Base-by-base conservation (phyloP, 2,888 invertebrate genomes). In the Desoria tigrina region DNA sequence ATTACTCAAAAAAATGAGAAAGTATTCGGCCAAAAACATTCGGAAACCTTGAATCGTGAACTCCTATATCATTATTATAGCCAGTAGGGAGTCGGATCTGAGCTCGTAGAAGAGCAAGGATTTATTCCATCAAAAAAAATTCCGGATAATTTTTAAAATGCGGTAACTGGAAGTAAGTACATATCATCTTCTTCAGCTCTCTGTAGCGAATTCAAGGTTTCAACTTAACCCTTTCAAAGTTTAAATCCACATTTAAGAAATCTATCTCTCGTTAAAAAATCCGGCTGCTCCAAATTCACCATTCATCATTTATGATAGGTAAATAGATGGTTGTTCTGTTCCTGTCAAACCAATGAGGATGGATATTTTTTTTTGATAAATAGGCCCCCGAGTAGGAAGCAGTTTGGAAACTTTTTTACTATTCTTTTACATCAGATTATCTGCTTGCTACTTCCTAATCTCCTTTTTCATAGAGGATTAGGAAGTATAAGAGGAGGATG, bases 271-370 rank as follows among this genome's bases (percentile, higher is more conserved):
- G 23, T 26, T 23, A 26, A 26, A 16, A 23, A 23, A 18, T 51
- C 27, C 21, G 4, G 27, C 6, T 37, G 32, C 32, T 55, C 24
- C 18, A 55, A 39, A 37, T 57, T 58, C 63, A 18, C 39, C 57
- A 63, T 63, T 63, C 51, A 63, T 63, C 63, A 63, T 63, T 58
- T 45, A 42, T 49, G 56, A 56, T 50, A 58, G 63, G 55, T 63
- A 63, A 57, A 57, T 24, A 57, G 23, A 57, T 23, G 9, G 2
- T 57, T 32, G 54, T 32, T 27, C 24, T 27, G 27, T 42, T 42
- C 42, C 57, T 42, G 42, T 57, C 57, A 57, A 42, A 57, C 2
- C 24, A 57, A 57, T 18, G 57, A 57, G 57, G 23, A 57, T 2
- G 32, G 55, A 39, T 57, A 57, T 57, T 57, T 57, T 21, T 45